These are phyloP conservation scores for Urocyon cinereoargenteus DNA, from an alignment of 2,797 vertebrate species.

Conservation along the genomic window DNA sequence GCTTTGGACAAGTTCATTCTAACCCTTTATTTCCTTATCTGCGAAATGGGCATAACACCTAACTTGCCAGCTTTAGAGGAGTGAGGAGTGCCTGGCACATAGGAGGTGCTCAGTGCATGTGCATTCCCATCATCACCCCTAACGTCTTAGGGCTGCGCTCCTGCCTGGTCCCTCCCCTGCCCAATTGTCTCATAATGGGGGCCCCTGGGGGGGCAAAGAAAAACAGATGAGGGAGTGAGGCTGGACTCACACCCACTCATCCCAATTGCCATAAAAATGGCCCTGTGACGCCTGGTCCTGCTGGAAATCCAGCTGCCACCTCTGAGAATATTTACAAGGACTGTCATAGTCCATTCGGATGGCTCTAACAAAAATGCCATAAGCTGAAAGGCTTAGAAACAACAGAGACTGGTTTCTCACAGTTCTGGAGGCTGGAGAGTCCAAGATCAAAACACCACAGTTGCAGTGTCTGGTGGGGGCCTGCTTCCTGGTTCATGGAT, in stretches of 20 bases:
- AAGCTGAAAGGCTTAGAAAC: neutral
- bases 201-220: neutral
- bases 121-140: accelerated
- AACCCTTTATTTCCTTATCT: neutral
- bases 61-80: neutral
- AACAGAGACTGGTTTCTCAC: neutral
- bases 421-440: neutral
- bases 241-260: accelerated
- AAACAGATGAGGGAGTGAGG: neutral
- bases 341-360: accelerated
- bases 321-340: neutral
- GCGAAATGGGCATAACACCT: neutral
- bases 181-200: neutral
- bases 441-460: neutral
- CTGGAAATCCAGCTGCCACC: neutral
- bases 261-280: neutral
- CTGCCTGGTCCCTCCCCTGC: neutral
- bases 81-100: neutral
- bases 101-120: accelerated
- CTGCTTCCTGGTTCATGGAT: too few species aligned
- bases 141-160: neutral
- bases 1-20: neutral
- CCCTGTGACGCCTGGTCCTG: neutral
- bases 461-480: neutral
- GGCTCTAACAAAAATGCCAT: too few species aligned